phyloP scores from a whole-genome alignment of 2,113 vertebrate genomes.

The Heterocephalus glaber region DNA sequence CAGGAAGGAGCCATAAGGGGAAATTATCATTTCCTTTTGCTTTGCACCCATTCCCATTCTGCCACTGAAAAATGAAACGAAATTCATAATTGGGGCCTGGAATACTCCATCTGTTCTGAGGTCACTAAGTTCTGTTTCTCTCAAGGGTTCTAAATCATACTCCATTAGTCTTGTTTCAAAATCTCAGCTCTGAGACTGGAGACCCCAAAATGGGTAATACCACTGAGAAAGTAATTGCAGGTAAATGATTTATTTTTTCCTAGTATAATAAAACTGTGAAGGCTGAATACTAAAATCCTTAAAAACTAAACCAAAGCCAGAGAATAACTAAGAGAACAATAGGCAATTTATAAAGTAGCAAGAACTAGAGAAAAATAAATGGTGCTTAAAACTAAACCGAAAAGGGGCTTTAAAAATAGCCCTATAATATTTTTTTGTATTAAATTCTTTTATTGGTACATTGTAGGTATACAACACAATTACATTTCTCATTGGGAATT shows the following conservation, averaged over 20 bases:
- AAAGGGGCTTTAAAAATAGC: neutral
- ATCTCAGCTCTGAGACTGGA: slow-evolving; percentile 57
- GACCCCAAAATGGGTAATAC: slow-evolving; percentile 67
- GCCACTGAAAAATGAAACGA: slow-evolving; percentile 74
- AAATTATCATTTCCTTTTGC: slow-evolving; percentile 72
- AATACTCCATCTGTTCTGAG: slow-evolving; percentile 73
- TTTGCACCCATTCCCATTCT: slow-evolving; percentile 19
- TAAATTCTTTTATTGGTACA: no score
- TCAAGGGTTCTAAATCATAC: slow-evolving; percentile 75
- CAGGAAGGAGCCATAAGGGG: slow-evolving; percentile 43
- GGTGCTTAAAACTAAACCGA: neutral
- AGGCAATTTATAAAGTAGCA: slow-evolving; percentile 46
- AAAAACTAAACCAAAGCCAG: slow-evolving; percentile 52
- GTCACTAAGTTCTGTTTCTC: slow-evolving; percentile 74
- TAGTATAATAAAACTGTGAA: slow-evolving; percentile 73
- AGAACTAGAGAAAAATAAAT: neutral
- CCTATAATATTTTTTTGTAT: no score
- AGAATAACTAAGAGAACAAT: slow-evolving; percentile 49
- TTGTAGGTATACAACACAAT: no score
- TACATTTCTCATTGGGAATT: no score
- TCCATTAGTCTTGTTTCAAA: slow-evolving; percentile 69
- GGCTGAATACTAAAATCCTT: slow-evolving; percentile 47
- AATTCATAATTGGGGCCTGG: slow-evolving; percentile 72
- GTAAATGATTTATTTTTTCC: slow-evolving; percentile 81
- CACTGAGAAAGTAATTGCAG: slow-evolving; percentile 77